phyloP scores from a whole-genome alignment of 2,113 vertebrate species.

The Pygathrix nemaeus region DNA sequence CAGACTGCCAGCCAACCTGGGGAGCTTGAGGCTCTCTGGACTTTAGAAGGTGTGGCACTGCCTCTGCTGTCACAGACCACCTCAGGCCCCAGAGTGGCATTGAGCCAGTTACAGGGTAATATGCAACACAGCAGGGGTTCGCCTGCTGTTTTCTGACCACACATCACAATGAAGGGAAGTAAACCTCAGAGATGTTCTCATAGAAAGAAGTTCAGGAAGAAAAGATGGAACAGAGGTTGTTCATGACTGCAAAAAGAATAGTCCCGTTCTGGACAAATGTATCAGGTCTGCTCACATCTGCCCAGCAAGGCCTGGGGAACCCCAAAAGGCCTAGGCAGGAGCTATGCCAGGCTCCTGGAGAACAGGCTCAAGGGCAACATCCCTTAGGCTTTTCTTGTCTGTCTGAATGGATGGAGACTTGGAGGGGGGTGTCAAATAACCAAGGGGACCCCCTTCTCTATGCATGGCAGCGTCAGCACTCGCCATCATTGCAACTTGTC shows the following conservation, averaged over 20 bases:
- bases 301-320: too few relatives aligned
- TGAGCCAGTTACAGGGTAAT: background rate
- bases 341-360: background rate
- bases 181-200: background rate
- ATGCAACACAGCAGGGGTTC: background rate
- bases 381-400: background rate
- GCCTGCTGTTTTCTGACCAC: background rate
- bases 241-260: background rate
- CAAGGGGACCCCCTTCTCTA: background rate
- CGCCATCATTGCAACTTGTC: background rate
- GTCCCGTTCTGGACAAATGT: background rate
- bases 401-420: background rate
- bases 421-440: background rate
- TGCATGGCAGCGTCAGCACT: background rate
- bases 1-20: too few relatives aligned
- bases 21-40: background rate
- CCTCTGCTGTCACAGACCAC: background rate
- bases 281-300: background rate
- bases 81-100: background rate
- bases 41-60: background rate
- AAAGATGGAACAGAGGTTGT: background rate
- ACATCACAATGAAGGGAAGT: background rate
- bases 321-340: background rate
- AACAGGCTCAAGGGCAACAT: background rate
- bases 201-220: background rate